phyloP scores from a whole-genome alignment of 2,113 vertebrate genomes.

The Zosterops lateralis region DNA sequence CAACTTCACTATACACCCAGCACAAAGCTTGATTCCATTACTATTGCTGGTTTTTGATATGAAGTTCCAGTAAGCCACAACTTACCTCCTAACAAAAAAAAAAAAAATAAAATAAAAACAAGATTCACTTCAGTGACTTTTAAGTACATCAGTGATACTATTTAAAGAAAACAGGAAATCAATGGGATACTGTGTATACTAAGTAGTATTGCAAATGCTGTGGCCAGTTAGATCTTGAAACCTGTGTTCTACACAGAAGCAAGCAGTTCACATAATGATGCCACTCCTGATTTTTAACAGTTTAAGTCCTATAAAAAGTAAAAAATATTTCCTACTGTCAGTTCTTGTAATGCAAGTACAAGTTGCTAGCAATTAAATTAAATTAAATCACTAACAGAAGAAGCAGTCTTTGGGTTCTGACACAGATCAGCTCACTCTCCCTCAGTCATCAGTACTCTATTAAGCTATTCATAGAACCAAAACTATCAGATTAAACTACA shows the following conservation, averaged over 20 bases:
- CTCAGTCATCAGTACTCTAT: neutral
- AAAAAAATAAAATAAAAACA: neutral
- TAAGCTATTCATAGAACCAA: conserved; percentile 39
- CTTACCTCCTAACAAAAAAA: neutral
- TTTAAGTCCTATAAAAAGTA: neutral
- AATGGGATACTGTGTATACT: neutral
- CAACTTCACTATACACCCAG: neutral
- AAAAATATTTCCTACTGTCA: neutral
- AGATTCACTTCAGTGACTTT: neutral
- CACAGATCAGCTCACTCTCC: conserved; percentile 5
- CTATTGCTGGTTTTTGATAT: neutral
- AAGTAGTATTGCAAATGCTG: neutral
- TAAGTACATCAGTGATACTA: neutral
- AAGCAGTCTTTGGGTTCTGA: neutral
- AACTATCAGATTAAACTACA: conserved; percentile 28
- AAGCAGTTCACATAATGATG: neutral
- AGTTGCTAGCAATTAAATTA: neutral
- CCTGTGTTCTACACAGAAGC: neutral
- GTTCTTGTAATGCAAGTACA: neutral
- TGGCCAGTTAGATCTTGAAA: neutral
- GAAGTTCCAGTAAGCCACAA: neutral
- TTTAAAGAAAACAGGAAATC: neutral
- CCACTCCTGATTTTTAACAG: neutral
- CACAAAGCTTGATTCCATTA: neutral
- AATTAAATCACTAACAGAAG: neutral